Conservation (phyloP, 2,797 vertebrate genomes). For the Gambelia wislizenii region DNA sequence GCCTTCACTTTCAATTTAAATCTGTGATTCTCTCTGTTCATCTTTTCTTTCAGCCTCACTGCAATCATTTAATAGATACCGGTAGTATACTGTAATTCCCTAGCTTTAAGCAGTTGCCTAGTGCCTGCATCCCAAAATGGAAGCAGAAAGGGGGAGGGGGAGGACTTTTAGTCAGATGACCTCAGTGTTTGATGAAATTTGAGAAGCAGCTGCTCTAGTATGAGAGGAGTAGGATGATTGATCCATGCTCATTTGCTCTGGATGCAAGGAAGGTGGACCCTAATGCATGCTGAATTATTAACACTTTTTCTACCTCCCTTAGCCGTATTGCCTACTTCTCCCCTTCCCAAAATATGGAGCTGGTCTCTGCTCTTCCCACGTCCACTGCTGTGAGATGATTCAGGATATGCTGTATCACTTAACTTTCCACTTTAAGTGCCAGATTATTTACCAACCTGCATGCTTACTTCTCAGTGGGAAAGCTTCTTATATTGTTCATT, state of each 20-base stretch:
- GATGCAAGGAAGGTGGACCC: slow-evolving; percentile 68
- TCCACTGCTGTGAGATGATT: not conserved
- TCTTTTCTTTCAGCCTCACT: slow-evolving; percentile 11
- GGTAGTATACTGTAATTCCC: slow-evolving; percentile 6
- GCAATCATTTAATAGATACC: slow-evolving; percentile 12
- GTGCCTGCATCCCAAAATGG: not conserved
- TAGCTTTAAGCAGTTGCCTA: not conserved
- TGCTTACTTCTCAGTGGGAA: not conserved
- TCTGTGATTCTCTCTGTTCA: not conserved
- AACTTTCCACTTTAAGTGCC: not conserved
- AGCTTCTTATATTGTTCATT: not conserved
- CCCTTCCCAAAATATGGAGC: not conserved
- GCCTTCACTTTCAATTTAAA: slow-evolving; percentile 1
- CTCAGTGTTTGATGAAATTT: slow-evolving; percentile 61
- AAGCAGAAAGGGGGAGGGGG: slow-evolving; percentile 1
- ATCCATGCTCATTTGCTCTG: slow-evolving; percentile 65
- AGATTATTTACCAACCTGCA: slow-evolving; percentile 45
- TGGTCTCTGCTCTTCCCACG: not conserved
- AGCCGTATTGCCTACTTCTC: slow-evolving; percentile 32
- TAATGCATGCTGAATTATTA: slow-evolving; percentile 80
- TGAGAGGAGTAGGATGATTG: slow-evolving; percentile 60
- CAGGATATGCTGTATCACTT: slow-evolving; percentile 29
- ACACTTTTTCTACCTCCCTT: slow-evolving; percentile 54
- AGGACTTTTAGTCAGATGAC: slow-evolving; percentile 36
- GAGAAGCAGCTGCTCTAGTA: slow-evolving; percentile 53